Evolutionary conservation across 1,140 invertebrate genomes (phyloP), one percentile per base, ranked within the genome.

Genomic region (Ips nitidus): DNA sequence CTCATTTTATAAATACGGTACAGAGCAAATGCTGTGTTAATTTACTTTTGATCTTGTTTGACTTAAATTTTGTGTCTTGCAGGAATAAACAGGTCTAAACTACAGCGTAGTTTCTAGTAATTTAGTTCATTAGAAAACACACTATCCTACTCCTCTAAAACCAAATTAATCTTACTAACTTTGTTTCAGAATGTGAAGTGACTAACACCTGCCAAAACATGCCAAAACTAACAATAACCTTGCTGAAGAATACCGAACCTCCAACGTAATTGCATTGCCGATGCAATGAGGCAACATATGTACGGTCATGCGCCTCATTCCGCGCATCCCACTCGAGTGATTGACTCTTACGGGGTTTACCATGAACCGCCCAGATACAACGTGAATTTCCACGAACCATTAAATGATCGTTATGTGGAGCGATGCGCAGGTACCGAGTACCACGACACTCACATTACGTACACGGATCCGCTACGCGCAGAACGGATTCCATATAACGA

Each of bases 321-420:
- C 6, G 62, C 69, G 38, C 75, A 73, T 37, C 37, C 75, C 8
- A 63, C 75, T 50, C 77, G 68, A 59, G 71, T 77, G 67, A 74
- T 77, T 38, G 77, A 76, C 5, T 78, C 83, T 0, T 86, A 85
- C 57, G 84, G 84, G 0, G 83, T 85, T 8, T 85, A 85, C 47
- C 82, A 83, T 2, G 83, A 84, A 61, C 62, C 61, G 37, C 62
- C 62, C 4, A 63, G 55, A 38, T 56, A 41, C 36, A 52, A 45
- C 38, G 62, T 60, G 36, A 71, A 60, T 39, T 71, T 58, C 45
- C 56, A 66, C 37, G 69, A 71, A 7, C 66, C 55, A 6, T 8
- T n/a, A 36, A 47, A 37, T 40, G 67, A 69, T 47, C 58, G 67
- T 45, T 61, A 69, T 38, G 58, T 40, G 5, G 66, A 69, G 1